Evolutionary conservation across 2,797 vertebrate genomes (phyloP).

Genomic region (Hozukius guyotensis): DNA sequence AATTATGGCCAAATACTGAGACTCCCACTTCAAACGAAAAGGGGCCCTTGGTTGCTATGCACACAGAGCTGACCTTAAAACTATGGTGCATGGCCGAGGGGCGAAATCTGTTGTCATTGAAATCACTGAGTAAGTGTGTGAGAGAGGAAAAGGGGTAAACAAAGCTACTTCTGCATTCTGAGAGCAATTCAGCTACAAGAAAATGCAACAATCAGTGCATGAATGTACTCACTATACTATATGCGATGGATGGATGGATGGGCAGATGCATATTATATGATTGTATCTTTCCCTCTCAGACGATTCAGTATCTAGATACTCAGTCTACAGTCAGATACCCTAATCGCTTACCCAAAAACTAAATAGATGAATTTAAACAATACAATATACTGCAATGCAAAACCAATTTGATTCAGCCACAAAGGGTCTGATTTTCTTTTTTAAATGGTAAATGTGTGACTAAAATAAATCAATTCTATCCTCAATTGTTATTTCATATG

Average conservation of each 20-base stretch:
- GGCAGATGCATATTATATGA: background rate
- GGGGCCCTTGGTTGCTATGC: constrained; percentile 26
- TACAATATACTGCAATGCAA: background rate
- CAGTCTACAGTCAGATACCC: background rate
- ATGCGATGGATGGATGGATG: background rate
- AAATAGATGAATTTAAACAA: background rate
- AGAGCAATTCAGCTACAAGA: background rate
- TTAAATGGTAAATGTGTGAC: background rate
- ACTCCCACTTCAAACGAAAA: constrained; percentile 25
- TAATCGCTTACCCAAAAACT: background rate
- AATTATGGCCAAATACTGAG: constrained; percentile 34
- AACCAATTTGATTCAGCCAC: background rate
- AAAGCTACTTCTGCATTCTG: background rate
- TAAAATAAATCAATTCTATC: background rate
- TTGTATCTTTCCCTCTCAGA: background rate
- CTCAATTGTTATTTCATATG: background rate
- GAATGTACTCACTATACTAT: background rate
- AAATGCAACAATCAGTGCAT: background rate
- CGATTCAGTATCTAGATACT: background rate
- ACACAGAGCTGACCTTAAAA: constrained; percentile 34
- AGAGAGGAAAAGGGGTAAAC: background rate
- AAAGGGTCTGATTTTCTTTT: background rate
- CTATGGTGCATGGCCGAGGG: background rate
- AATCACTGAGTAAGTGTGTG: background rate
- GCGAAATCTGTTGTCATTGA: constrained; percentile 5